Evolutionary conservation across 1,140 invertebrate genomes (phyloP).

Genomic region (Drosophila repleta): DNA sequence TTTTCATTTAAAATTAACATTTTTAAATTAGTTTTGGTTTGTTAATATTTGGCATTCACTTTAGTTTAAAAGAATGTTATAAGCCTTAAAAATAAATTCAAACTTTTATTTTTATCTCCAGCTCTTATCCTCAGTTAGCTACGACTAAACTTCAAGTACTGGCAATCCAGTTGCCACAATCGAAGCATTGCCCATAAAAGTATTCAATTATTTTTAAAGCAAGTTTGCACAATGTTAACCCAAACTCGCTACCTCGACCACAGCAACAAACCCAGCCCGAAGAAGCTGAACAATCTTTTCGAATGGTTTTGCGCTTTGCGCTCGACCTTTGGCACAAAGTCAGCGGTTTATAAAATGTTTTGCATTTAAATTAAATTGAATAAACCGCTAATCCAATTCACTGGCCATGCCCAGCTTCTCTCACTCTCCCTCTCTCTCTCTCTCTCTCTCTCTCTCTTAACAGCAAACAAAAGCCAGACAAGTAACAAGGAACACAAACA

Average conservation of each 20-base stretch:
- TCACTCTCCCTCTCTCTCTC: neutral
- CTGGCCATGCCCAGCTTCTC: constrained; percentile 18
- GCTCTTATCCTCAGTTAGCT: too few relatives aligned
- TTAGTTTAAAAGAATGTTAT: too few relatives aligned
- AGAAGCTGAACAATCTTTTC: neutral
- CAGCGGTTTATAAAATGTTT: constrained; percentile 64
- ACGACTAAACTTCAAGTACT: too few relatives aligned
- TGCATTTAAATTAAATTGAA: constrained; percentile 79
- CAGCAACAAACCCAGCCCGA: neutral
- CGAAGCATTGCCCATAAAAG: constrained; percentile 6
- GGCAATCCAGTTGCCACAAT: neutral
- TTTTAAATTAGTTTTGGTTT: too few relatives aligned
- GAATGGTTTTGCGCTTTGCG: constrained; percentile 19
- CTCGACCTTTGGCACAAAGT: constrained; percentile 37
- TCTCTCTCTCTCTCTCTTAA: neutral
- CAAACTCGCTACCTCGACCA: neutral
- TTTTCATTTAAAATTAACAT: too few relatives aligned
- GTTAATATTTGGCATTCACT: too few relatives aligned
- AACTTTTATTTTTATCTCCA: too few relatives aligned
- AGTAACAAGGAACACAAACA: constrained; percentile 32
- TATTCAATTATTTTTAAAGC: constrained; percentile 24
- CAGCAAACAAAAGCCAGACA: constrained; percentile 49
- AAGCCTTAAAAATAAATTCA: too few relatives aligned
- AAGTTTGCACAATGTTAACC: constrained; percentile 9
- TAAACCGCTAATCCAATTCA: constrained; percentile 74